Base-by-base conservation (phyloP, 2,797 vertebrate species). In the Pelobates cultripes region DNA sequence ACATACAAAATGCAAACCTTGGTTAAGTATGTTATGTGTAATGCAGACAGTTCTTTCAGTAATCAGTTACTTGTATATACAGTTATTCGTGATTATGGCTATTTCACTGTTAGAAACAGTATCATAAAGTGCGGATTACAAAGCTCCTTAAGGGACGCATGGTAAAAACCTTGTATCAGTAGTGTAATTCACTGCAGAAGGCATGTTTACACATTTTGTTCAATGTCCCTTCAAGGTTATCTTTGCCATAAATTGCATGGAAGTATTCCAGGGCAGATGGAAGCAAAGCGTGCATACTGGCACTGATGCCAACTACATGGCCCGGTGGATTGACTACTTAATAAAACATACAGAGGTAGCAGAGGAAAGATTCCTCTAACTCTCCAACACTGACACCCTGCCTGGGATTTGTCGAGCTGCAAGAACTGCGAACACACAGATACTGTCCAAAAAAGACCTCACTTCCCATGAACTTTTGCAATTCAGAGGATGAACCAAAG, bases 261-360 rank as follows among this genome's bases (percentile, higher is more conserved):
- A 66, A 53, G 60, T 14, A 28, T 55, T 17, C 70, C 81, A 51
- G 7, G 1, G 74, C 70, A 72, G 17, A 42, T 74, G 76, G 86
- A 83, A 78, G 61, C 61, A 47, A 70, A 70, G 43, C 86, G 74
- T 84, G 55, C 73, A 70, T 81, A 17, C 42, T 78, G 78, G 76
- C 73, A 83, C 51, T 47, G 40, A 14, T 66, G 60, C 80, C 73
- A 75, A 7, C 61, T n/a, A 66, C 71, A 15, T 1, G 0, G 70
- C 61, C 77, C 82, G 40, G 3, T 68, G 70, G 82, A 78, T 53
- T 70, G 8, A 76, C n/a, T 85, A 73, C 72, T 86, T 84, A 84
- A 75, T 80, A 78, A 85, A 85, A 87, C 82, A 72, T 66, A 4
- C 9, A 10, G 3, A 3, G 63, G 72, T 61, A 82, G 77, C 61